Evolutionary conservation across 2,797 vertebrate species (phyloP).

Genomic region (Synanceia verrucosa): DNA sequence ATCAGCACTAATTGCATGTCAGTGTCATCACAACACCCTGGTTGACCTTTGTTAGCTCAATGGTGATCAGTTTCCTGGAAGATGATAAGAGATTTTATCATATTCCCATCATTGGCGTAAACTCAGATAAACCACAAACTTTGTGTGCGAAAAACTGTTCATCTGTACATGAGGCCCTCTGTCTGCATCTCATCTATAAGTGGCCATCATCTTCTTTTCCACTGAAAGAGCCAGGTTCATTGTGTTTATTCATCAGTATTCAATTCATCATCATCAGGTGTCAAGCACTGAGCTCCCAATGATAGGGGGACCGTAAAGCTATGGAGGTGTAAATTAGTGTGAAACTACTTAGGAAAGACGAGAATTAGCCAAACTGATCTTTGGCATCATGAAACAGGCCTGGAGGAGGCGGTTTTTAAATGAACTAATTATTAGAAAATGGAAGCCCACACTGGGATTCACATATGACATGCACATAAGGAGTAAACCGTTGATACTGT

Average conservation of each 20-base stretch:
- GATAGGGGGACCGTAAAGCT: slow-evolving; percentile 1
- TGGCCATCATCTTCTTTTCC: slow-evolving; percentile 11
- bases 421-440: not conserved
- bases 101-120: slow-evolving; percentile 7
- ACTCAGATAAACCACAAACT: not conserved
- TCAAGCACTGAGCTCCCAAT: slow-evolving; percentile 36
- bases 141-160: not conserved
- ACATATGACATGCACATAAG: too few species aligned
- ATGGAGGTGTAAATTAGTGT: slow-evolving; percentile 33
- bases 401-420: not conserved
- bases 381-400: not conserved
- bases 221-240: not conserved
- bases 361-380: not conserved
- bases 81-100: not conserved
- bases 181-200: not conserved
- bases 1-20: not conserved
- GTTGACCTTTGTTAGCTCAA: slow-evolving; percentile 11
- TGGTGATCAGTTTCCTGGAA: not conserved
- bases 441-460: not conserved
- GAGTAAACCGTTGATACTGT: not conserved
- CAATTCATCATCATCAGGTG: too few species aligned
- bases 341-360: not conserved
- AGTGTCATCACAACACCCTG: slow-evolving; percentile 24
- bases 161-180: not conserved
- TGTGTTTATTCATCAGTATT: slow-evolving; percentile 62